Evolutionary conservation across 2,113 vertebrate species (phyloP), one percentile per base, ranked within the genome.

Genomic region (Corythornis vintsioides): DNA sequence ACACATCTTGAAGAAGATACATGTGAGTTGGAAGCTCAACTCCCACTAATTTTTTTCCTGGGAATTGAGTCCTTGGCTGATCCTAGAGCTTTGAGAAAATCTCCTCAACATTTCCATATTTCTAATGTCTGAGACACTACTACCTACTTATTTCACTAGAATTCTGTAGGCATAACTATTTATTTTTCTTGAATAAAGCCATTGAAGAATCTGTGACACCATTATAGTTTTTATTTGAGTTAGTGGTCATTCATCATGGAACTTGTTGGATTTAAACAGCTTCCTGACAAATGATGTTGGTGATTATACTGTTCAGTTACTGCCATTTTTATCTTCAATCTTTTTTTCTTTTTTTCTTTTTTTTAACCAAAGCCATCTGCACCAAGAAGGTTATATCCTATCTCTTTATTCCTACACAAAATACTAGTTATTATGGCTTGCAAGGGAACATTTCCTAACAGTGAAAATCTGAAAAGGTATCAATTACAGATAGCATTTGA

Each of bases 21-120:
- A 25, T 82, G 57, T 15, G 77, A 92, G 48, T 29, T 94, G 82
- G 74, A 91, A 93, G 82, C 82, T 91, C 78, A 85, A 59, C 78
- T 94, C 92, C 90, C 85, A 92, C 88, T 82, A 28, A 21, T 6
- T 11, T 66, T 89, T 80, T 94, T 52, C 76, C 76, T 64, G 65
- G 80, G 64, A 77, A 64, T 48, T 45, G 83, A 90, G 72, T 77
- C 88, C 72, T 63, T 31, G 85, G 71, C 57, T 92, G 92, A 79
- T 84, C 67, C 53, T 76, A 40, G 24, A 70, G 50, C 50, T 53
- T 8, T 69, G 38, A 78, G 45, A 73, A 88, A 83, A 90, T 61
- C 61, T 91, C 75, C 76, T 87, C 63, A 82, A 48, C 19, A 20
- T 91, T 96, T 91, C 82, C 70, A 5, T 82, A 67, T 84, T 52